Evolutionary conservation across 2,113 vertebrate genomes (phyloP).

Genomic region (Saimiri boliviensis): DNA sequence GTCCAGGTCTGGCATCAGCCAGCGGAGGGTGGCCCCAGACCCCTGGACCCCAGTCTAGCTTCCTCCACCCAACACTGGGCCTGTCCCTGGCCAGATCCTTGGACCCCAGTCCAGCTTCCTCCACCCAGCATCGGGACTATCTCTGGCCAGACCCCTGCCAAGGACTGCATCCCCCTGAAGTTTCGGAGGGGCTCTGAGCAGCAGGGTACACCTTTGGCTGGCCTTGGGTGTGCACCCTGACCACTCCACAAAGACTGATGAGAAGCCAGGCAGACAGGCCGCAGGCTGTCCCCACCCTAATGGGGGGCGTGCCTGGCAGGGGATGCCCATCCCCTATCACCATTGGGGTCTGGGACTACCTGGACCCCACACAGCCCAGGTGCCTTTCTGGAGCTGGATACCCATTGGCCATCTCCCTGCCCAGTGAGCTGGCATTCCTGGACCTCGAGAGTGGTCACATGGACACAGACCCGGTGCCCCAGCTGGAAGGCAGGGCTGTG

Average conservation of each 20-base stretch:
- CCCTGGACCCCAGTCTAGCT: not conserved
- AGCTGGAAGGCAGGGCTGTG: not conserved
- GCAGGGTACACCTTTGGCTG: not conserved
- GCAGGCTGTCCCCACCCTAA: not conserved
- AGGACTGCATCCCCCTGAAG: not conserved
- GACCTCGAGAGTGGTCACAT: too few species aligned
- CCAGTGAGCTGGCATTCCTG: not conserved
- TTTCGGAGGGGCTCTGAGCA: not conserved
- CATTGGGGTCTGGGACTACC: too few species aligned
- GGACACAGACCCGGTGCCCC: rapidly evolving
- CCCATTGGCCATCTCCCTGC: not conserved
- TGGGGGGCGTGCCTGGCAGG: not conserved
- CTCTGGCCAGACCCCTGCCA: not conserved
- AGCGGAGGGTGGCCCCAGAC: not conserved
- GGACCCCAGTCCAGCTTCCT: not conserved
- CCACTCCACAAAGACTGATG: too few species aligned
- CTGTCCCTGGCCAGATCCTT: not conserved
- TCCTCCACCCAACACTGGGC: not conserved
- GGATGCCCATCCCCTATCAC: too few species aligned
- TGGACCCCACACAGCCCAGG: too few species aligned
- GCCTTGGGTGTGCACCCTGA: not conserved
- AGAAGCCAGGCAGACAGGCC: too few species aligned
- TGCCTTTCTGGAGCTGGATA: rapidly evolving
- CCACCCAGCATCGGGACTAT: not conserved
- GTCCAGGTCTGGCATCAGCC: not conserved